Base-by-base conservation (phyloP, 2,797 vertebrate species). In the Cossypha caffra region DNA sequence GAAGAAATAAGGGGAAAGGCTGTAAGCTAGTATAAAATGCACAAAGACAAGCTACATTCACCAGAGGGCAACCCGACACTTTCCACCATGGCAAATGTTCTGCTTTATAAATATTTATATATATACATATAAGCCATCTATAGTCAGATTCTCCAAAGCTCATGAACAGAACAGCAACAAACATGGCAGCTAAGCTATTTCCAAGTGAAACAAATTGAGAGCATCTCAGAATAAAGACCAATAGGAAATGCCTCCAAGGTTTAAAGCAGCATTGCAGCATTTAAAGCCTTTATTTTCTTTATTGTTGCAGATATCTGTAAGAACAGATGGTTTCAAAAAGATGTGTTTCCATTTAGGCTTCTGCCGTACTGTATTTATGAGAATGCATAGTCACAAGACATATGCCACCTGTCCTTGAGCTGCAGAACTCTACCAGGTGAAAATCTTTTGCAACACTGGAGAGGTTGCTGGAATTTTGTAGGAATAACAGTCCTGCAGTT, bases 281-380 rank as follows among this genome's bases (percentile, higher is more conserved):
- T 92, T 85, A 57, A 91, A 79, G 38, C 26, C 66, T 85, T 93
- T 91, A 71, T 94, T 94, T 91, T 71, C 69, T 91, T 95, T 92
- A 93, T 85, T 96, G 63, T 93, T 96, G 84, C 78, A 90, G 85
- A 42, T 96, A 97, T 93, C 86, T 80, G 37, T 64, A 88, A 93
- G 81, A 96, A 88, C 95, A 97, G 95, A 97, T 95, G 95, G 94
- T 73, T 93, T 75, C 58, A 94, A 55, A 94, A 96, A 86, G 72
- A 91, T 42, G 64, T 86, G 76, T 68, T 93, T 96, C 81, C 85
- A 96, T 91, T 95, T 82, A 91, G 93, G 93, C 33, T 92, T 88
- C 48, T 91, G 58, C 69, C 7, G 10, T 82, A 94, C 67, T 93
- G 90, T 93, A 92, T 93, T 93, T 96, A 51, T 83, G 84, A 79